Percentiles rank a stretch among this genome's conserved stretches.
These are phyloP conservation scores for Nyctibius bracteatus DNA, from an alignment of 2,113 vertebrate genomes.

Conservation along the genomic window DNA sequence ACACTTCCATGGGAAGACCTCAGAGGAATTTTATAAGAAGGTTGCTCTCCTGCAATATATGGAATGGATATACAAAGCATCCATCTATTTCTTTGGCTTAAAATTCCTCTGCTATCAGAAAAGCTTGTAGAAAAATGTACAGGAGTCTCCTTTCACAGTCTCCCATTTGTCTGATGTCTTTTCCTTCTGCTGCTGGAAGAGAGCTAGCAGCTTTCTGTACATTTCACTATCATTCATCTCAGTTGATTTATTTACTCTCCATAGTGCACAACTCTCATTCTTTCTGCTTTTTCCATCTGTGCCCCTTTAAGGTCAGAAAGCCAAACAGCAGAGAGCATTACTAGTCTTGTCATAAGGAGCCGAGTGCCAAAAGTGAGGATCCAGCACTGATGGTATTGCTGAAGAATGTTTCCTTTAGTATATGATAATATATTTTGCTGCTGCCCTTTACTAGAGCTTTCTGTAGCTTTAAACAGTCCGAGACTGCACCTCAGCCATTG, in stretches of 20 bases:
- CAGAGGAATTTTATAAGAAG: not conserved
- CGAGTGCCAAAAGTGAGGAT: not conserved
- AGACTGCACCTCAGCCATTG: not conserved
- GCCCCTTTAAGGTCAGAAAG: not conserved
- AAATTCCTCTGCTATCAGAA: not conserved
- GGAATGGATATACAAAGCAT: not conserved
- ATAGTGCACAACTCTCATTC: not conserved
- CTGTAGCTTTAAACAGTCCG: not conserved
- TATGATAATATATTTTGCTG: not conserved
- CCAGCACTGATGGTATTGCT: not conserved
- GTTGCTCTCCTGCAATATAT: not conserved
- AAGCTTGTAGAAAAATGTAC: not conserved
- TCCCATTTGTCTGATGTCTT: not conserved
- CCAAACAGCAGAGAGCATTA: not conserved
- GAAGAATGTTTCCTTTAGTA: not conserved
- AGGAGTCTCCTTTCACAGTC: not conserved
- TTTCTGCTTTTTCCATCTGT: not conserved
- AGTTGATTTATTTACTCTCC: not conserved
- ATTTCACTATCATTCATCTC: not conserved
- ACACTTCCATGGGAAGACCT: not conserved
- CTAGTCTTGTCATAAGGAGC: not conserved
- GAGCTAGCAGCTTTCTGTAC: not conserved
- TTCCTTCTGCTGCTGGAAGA: not conserved
- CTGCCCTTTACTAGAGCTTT: not conserved
- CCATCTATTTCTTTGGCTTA: not conserved